phyloP scores from a whole-genome alignment of 1,140 invertebrate genomes.

The Polypedilum pembai region DNA sequence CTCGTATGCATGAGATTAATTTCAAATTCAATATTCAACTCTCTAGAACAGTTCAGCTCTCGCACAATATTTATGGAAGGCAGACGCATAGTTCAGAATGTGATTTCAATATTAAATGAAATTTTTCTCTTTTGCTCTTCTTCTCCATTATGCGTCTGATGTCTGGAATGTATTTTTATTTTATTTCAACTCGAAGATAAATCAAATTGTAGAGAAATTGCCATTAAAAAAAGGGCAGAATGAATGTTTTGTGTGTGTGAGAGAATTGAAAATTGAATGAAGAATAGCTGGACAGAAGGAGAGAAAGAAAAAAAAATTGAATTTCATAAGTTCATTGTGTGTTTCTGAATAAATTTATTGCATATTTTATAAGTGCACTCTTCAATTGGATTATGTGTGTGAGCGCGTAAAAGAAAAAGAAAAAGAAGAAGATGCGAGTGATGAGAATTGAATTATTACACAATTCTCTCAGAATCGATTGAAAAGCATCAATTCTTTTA shows the following conservation, averaged over 20 bases:
- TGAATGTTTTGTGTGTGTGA: background rate
- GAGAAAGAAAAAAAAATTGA: background rate
- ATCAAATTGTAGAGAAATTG: background rate
- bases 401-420: too few species aligned
- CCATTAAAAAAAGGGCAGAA: background rate
- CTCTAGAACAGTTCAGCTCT: too few species aligned
- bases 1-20: too few species aligned
- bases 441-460: too few species aligned
- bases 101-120: background rate
- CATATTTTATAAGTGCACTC: too few species aligned
- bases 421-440: too few species aligned
- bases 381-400: too few species aligned
- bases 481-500: too few species aligned
- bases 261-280: background rate
- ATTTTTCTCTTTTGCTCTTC: background rate
- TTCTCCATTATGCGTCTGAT: background rate
- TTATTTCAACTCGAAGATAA: background rate
- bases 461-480: too few species aligned
- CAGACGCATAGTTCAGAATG: background rate
- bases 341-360: too few species aligned
- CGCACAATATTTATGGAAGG: too few species aligned
- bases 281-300: background rate
- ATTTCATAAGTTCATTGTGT: background rate
- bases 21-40: too few species aligned
- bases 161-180: background rate